Evolutionary conservation across 2,888 invertebrate genomes (phyloP), one percentile per base, ranked within the genome.

Genomic region (Torymus tubicola): DNA sequence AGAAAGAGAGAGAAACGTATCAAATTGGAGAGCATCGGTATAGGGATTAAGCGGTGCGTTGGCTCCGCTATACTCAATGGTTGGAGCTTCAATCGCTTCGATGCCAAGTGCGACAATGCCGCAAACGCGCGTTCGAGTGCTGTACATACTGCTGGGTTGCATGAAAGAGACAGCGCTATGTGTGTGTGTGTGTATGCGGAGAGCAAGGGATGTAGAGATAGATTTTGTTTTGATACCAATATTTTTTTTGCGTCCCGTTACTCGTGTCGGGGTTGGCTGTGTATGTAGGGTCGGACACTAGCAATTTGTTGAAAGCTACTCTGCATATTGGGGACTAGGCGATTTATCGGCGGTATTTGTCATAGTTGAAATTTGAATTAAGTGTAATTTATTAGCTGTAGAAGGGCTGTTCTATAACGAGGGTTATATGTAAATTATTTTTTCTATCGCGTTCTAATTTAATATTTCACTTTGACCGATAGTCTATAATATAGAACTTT

Each of bases 181-280:
- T 16, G n/a, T 42, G 24, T 11, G n/a, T 10, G 18, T 21, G 21
- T 21, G 21, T 21, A 21, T 21, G 21, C 21, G 31, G 4, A 60
- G 61, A 60, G 3, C 52, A 18, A 53, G 52, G 42, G 52, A 16
- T 16, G 24, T 18, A 61, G 21, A 11, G 42, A 67, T 50, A 69
- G 79, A 79, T 79, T 79, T 79, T 73, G 79, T 79, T 79, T 79
- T 79, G 79, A 79, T 73, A 79, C 52, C 73, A 53, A 71, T 61
- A 73, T 78, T 72, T 78, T 78, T 72, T 72, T 60, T 13, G 18
- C 12, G 42, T 18, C 50, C 50, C 10, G 8, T 8, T 0, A 8
- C 2, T 21, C 21, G 42, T 8, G 42, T 5, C 1, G 42, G 42
- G 42, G 16, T 50, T 55, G 13, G 4, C 24, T 31, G 50, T 65